Evolutionary conservation across 2,113 vertebrate genomes (phyloP).

Genomic region (Vimba vimba): DNA sequence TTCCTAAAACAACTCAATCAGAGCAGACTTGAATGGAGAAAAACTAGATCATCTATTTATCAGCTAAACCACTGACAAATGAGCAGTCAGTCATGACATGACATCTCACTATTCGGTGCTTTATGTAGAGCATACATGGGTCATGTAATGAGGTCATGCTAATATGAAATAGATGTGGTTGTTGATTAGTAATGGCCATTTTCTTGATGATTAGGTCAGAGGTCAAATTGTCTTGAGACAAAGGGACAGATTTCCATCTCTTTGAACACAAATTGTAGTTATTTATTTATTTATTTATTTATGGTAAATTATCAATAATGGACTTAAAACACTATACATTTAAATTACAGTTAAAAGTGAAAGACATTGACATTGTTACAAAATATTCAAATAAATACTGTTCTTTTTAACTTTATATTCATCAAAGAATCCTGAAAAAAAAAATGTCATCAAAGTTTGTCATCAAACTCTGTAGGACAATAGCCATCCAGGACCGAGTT

Average conservation of each 20-base stretch:
- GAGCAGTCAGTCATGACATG: not conserved
- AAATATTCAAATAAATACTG: too few relatives aligned
- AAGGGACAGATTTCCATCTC: not conserved
- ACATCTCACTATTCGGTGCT: conserved; percentile 1
- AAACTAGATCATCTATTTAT: conserved; percentile 24
- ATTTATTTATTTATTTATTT: not conserved
- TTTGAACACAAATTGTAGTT: not conserved
- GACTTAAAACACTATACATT: too few relatives aligned
- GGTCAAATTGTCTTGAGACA: not conserved
- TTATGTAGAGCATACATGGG: not conserved
- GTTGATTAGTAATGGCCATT: not conserved
- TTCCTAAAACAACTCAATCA: conserved; percentile 25
- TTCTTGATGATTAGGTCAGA: not conserved
- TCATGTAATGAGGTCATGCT: conserved; percentile 9
- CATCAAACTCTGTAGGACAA: too few relatives aligned
- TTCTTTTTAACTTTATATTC: too few relatives aligned
- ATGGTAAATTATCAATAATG: too few relatives aligned
- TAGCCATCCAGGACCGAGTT: too few relatives aligned
- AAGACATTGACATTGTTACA: too few relatives aligned
- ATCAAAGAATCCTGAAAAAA: too few relatives aligned
- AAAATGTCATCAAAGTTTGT: too few relatives aligned
- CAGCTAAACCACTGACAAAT: not conserved
- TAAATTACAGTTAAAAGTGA: too few relatives aligned
- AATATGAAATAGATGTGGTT: conserved; percentile 1
- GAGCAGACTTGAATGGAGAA: not conserved